Conservation (phyloP, 2,888 invertebrate species). For the Noctua pronuba region DNA sequence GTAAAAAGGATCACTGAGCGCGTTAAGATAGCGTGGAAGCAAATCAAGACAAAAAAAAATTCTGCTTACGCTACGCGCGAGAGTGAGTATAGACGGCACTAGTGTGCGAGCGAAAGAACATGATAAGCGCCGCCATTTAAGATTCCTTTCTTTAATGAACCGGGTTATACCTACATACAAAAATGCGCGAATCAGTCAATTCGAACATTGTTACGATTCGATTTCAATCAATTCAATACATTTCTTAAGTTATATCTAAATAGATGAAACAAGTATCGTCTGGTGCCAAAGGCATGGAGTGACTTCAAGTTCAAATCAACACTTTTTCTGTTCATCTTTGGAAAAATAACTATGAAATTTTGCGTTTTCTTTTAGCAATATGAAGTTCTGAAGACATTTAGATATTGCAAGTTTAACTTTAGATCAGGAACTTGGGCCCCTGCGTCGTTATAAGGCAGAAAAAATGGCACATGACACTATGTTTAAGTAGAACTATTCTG, state of each 20-base stretch:
- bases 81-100: too few relatives aligned
- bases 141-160: too few relatives aligned
- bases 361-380: not conserved
- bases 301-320: not conserved
- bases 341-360: not conserved
- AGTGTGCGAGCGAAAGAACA: too few relatives aligned
- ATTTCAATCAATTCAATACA: not conserved
- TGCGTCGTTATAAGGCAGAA: not conserved
- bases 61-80: too few relatives aligned
- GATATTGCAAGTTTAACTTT: slow-evolving; percentile 14
- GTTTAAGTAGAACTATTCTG: not conserved
- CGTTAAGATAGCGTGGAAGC: too few relatives aligned
- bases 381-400: not conserved
- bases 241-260: not conserved
- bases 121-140: too few relatives aligned
- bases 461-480: slow-evolving; percentile 8
- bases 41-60: too few relatives aligned
- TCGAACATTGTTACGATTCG: not conserved
- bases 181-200: slow-evolving; percentile 7
- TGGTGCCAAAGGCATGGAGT: not conserved
- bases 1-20: too few relatives aligned
- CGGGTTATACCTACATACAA: not conserved
- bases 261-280: not conserved
- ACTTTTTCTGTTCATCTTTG: not conserved
- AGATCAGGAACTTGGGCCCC: too few relatives aligned